Evolutionary conservation across 37 sponge, comb jelly and placozoan genomes (phyloP), one percentile per base, ranked within the genome.

Genomic region (Cliona cf. orientalis): DNA sequence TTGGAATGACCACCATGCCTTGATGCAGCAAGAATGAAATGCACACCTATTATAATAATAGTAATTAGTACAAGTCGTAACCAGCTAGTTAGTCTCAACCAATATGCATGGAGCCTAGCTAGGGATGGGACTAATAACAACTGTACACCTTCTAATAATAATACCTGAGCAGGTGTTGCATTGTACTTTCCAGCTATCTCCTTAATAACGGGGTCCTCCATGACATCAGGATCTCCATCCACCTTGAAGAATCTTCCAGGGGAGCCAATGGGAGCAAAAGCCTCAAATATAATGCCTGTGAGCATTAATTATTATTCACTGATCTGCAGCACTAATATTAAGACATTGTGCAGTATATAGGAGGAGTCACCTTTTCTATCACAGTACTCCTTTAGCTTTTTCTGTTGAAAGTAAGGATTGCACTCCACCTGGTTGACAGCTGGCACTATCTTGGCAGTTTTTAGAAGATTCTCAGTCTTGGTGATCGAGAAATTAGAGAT

Each of bases 401-500:
- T 46, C 80, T 95, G 96, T 73, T 95, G 96, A 61, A 95, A 57
- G 80, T 92, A 92, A 46, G 90, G 84, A 70, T 95, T 90, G 32
- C 76, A 81, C 69, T 95, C 96, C 71, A 94, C 94, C 82, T 95
- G 95, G 71, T 91, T 95, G 38, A 95, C 92, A 70, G 91, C 95
- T 41, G 95, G 95, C 9, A 91, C 80, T 45, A 85, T 85, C 66
- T 85, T 89, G 12, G 92, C 95, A 25, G 92, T 85, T 82, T 95
- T 82, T 37, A 95, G 74, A 2, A 95, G 71, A 23, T 58, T 46
- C 55, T 85, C 92, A 2, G 76, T 85, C 80, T 95, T 85, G 37
- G 87, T 88, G 76, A 95, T 95, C 70, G 95, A 80, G 55, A 89
- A 95, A 87, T 95, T 95, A 22, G 95, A 95, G 64, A 95, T 80